Evolutionary conservation across 2,888 invertebrate genomes (phyloP), one percentile per base, ranked within the genome.

Genomic region (Aquatica leii): DNA sequence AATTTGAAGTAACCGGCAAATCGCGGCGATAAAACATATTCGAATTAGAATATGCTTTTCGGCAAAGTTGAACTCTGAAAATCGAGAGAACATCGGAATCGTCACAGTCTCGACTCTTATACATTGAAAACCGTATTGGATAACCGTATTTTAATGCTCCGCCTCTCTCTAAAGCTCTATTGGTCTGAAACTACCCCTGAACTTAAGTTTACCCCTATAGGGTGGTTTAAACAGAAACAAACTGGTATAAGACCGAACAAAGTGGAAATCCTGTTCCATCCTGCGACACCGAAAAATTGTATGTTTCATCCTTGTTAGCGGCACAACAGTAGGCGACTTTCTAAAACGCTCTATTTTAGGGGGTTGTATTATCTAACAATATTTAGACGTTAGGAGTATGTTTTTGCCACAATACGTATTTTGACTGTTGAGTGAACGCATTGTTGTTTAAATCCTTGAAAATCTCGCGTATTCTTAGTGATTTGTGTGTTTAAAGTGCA

Each of bases 71-170:
- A 61, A 46, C 57, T 41, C 53, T 55, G 63, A 66, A 66, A 67
- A 46, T 61, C 55, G 49, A 50, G 50, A 41, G 55, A 43, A 46
- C 54, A 55, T 53, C 59, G 41, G 52, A 59, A 59, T 37, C 62
- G 57, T 66, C 66, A 66, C 66, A 66, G 59, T 66, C 66, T 66
- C 51, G 53, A 53, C 62, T 49, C 61, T 59, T 59, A 70, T 73
- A 81, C 82, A 81, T 78, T 80, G 80, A 80, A 82, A 82, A 82
- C 81, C 82, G 82, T 82, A 82, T 82, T 82, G 82, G 82, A 72
- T 66, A 73, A 81, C 72, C 82, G 82, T 82, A 82, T 82, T 82
- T 79, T 70, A 64, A 69, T 71, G 73, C 81, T 72, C 76, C 82
- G 78, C 82, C 82, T 74, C 59, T 63, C 70, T 72, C 76, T 74